phyloP scores from a whole-genome alignment of 2,113 vertebrate species.

The Cricetomys ansorgei region DNA sequence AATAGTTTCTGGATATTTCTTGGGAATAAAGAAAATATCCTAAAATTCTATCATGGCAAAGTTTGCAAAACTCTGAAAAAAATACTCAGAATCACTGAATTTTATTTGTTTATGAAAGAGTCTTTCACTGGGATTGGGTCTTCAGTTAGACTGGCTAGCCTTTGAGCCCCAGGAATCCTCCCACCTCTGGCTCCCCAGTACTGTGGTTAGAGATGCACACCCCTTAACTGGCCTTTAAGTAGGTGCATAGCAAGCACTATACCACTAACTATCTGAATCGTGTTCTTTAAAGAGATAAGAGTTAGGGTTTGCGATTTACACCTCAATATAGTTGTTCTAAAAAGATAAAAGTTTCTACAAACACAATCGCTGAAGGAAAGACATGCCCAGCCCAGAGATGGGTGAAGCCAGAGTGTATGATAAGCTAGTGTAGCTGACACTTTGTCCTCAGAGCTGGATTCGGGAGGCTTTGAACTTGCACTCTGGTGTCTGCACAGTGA shows the following conservation, averaged over 20 bases:
- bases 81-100: neutral
- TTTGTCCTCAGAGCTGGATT: neutral
- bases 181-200: neutral
- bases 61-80: neutral
- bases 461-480: neutral
- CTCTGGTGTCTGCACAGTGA: neutral
- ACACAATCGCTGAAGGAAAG: neutral
- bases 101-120: neutral
- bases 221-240: neutral
- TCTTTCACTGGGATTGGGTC: neutral
- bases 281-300: neutral
- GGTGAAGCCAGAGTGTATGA: no score
- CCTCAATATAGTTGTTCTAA: neutral
- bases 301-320: neutral
- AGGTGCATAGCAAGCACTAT: neutral
- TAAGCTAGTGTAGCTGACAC: neutral
- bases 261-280: neutral
- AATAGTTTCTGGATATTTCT: neutral
- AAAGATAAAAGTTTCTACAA: neutral
- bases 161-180: no score
- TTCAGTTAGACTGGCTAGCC: neutral
- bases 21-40: neutral
- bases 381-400: neutral
- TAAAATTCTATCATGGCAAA: neutral
- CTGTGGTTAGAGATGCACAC: neutral